phyloP scores from a whole-genome alignment of 2,113 vertebrate species.

The Lophura nycthemera region DNA sequence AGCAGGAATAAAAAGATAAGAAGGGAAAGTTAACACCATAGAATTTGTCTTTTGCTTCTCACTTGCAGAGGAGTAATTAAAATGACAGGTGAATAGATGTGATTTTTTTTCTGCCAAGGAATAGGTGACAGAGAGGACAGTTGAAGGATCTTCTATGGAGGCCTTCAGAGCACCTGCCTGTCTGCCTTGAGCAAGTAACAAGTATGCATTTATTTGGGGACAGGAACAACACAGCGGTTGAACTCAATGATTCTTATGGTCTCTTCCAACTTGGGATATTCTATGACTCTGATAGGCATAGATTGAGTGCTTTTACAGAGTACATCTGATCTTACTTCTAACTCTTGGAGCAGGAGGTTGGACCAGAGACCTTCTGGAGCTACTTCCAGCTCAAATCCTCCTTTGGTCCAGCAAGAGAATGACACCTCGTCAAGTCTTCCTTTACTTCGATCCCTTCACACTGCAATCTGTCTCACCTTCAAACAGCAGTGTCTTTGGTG shows the following conservation, averaged over 20 bases:
- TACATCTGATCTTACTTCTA: background rate
- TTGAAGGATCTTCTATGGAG: background rate
- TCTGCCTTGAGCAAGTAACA: background rate
- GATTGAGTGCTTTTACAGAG: background rate
- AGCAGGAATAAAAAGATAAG: conserved; percentile 14
- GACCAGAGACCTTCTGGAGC: background rate
- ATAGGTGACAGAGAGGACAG: background rate
- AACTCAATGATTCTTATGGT: no score
- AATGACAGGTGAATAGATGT: conserved; percentile 34
- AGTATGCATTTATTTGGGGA: background rate
- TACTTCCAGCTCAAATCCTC: background rate
- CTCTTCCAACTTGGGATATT: no score
- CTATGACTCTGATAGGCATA: no score
- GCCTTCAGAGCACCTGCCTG: background rate
- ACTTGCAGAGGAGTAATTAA: background rate
- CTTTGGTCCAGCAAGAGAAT: background rate
- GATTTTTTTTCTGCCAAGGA: background rate
- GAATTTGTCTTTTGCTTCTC: background rate
- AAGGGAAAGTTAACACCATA: background rate
- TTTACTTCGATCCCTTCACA: background rate
- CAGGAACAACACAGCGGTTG: background rate
- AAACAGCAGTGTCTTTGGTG: background rate
- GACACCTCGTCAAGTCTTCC: background rate
- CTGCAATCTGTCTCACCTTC: background rate
- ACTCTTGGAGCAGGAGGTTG: background rate